A percentile compares a stretch with the other conserved stretches of the same genome.
Conservation (phyloP, 2,113 vertebrate species). For the Cyanoderma ruficeps region DNA sequence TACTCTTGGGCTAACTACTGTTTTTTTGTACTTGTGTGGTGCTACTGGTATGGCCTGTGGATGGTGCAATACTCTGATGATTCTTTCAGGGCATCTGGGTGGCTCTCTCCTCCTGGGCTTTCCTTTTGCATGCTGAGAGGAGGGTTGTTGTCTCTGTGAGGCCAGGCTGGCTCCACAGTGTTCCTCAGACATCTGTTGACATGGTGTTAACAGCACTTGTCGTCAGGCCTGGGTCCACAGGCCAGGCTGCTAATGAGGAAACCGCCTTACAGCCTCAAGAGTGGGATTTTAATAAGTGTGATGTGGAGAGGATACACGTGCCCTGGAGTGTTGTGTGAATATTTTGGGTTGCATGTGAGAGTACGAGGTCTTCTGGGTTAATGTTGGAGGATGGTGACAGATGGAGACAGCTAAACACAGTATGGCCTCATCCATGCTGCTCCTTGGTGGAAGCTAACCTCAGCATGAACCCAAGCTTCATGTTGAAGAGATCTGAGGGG, state of each 20-base stretch:
- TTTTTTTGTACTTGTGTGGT: neutral
- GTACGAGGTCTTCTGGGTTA: slow-evolving; percentile 16
- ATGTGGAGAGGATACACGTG: slow-evolving; percentile 47
- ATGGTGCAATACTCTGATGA: neutral
- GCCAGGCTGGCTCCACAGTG: neutral
- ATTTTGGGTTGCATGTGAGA: slow-evolving; percentile 38
- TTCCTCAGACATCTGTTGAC: slow-evolving; percentile 34
- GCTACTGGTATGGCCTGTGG: neutral
- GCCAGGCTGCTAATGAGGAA: slow-evolving; percentile 34
- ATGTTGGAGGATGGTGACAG: slow-evolving; percentile 33
- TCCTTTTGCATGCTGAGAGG: neutral
- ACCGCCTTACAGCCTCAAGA: neutral
- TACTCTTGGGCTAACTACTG: neutral
- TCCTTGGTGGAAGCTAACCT: slow-evolving; percentile 9
- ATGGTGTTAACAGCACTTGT: slow-evolving; percentile 41
- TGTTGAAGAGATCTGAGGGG: neutral
- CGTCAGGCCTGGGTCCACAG: neutral
- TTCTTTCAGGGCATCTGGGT: neutral
- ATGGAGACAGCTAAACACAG: slow-evolving; percentile 22
- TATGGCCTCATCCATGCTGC: neutral
- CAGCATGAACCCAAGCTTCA: neutral
- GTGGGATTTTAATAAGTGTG: slow-evolving; percentile 44
- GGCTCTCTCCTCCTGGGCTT: neutral
- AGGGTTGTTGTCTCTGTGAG: neutral
- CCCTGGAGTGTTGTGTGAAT: slow-evolving; percentile 44